Evolutionary conservation across 2,113 vertebrate genomes (phyloP), one percentile per base, ranked within the genome.

Genomic region (Pseudopodoces humilis): DNA sequence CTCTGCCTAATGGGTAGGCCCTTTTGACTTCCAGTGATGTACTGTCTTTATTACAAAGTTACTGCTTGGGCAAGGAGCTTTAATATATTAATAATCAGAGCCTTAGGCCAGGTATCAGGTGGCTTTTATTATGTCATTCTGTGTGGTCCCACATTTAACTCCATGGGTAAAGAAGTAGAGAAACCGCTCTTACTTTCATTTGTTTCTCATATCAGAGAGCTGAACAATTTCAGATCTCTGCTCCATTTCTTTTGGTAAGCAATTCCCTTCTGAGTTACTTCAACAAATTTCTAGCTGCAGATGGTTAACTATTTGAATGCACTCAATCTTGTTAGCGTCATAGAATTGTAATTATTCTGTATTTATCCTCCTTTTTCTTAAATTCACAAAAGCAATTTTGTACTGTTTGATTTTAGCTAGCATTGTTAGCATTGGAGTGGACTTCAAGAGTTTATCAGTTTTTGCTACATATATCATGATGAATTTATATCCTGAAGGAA

Each of bases 131-230:
- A 75, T 30, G 28, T 72, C 85, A 83, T 33, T 47, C 82, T 96
- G 84, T 96, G 95, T 96, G 96, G 95, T 96, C 96, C 50, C 71
- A 87, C 37, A 30, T 79, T 92, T 76, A 88, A 93, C 77, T 69
- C 71, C 28, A 15, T 55, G 63, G 59, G 47, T 88, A 77, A 8
- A 46, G 37, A 68, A 80, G 12, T 21, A 47, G 53, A 70, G 55
- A 88, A 88, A 80, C 39, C 9, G 20, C 18, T 28, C 11, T 85
- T 23, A 46, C 68, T 8, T 72, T 94, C 68, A 67, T 63, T 62
- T 92, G 65, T 85, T 92, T 90, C 86, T 94, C 10, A 5, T 87
- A 56, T 71, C 44, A n/a, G 53, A 22, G 47, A 85, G 53, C 41
- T 84, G 47, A 86, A 50, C 25, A 65, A 72, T 91, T 87, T 82